These are phyloP conservation scores for Eristalis pertinax DNA, from an alignment of 2,888 invertebrate genomes.

Conservation along the genomic window DNA sequence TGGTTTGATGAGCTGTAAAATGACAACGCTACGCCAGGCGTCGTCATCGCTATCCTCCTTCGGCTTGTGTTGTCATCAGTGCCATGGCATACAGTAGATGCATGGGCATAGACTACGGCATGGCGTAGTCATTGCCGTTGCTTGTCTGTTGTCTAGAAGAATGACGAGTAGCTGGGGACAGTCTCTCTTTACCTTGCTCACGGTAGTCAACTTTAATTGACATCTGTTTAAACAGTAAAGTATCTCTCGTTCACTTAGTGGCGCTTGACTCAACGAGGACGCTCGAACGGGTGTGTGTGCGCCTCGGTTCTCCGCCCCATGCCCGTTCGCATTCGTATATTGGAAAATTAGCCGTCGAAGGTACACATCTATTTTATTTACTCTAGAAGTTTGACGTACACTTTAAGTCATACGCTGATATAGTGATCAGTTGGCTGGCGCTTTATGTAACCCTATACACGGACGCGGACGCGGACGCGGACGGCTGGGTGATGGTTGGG, in stretches of 20 bases:
- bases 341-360: slow-evolving; percentile 48
- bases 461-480: neutral
- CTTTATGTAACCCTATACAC: slow-evolving; percentile 60
- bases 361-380: slow-evolving; percentile 53
- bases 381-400: slow-evolving; percentile 60
- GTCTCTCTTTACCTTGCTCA: slow-evolving; percentile 49
- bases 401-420: slow-evolving; percentile 51
- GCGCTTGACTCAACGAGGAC: neutral
- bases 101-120: neutral
- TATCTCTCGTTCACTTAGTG: slow-evolving; percentile 19
- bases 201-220: slow-evolving; percentile 72
- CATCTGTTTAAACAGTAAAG: slow-evolving; percentile 71
- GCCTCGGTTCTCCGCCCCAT: neutral
- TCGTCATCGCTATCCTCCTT: neutral
- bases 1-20: slow-evolving; percentile 71
- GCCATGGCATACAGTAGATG: neutral
- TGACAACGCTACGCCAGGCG: slow-evolving; percentile 49
- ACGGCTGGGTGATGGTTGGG: neutral
- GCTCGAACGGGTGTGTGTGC: neutral
- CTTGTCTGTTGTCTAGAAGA: slow-evolving; percentile 34
- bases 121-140: slow-evolving; percentile 29
- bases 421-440: slow-evolving; percentile 58
- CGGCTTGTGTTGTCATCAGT: neutral
- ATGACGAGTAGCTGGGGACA: slow-evolving; percentile 40
- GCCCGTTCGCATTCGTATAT: neutral